Evolutionary conservation across 2,797 vertebrate genomes (phyloP), one percentile per base, ranked within the genome.

Genomic region (Mallotus villosus): DNA sequence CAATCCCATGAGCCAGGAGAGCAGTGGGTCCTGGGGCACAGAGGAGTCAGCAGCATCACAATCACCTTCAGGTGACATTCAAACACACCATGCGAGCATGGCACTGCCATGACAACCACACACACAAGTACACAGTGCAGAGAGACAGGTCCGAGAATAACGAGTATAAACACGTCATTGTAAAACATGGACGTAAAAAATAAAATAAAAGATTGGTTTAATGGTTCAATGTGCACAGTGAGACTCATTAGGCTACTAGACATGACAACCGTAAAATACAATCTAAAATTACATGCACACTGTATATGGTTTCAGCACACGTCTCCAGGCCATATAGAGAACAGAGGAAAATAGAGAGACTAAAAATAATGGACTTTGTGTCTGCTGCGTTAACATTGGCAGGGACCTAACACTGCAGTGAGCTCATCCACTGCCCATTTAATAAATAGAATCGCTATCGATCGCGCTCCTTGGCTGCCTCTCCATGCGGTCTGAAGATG

Each of bases 1-100:
- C 96, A 8, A 99, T 94, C 46, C 95, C 96, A 67, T 99, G 97
- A 24, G 97, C 97, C 88, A 97, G 83, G 34, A 99, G 94, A 25
- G 96, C 97, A 0, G 95, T 99, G n/a, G 98, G 97, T 82, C 97
- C 98, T 99, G 82, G 46, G 46, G 24, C 25, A 12, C 12, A 14
- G 41, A n/a, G 64, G 34, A 21, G 34, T 22, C 11, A 21, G 63
- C 16, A 67, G 5, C n/a, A 24, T 46, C 19, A 55, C 51, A 4
- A 55, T n/a, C 19, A 55, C 51, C 19, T 55, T 55, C 16, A 55
- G 19, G 51, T 55, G 51, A 55, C 16, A 55, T n/a, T 55, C 51
- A 55, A 55, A 55, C 51, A n/a, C 19, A 55, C 51, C 19, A 55
- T 4, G 19, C 19, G 4, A 55, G 51, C 19, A 8, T 46, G 41